Evolutionary conservation across 2,113 vertebrate species (phyloP), one percentile per base, ranked within the genome.

Genomic region (Mus spicilegus): DNA sequence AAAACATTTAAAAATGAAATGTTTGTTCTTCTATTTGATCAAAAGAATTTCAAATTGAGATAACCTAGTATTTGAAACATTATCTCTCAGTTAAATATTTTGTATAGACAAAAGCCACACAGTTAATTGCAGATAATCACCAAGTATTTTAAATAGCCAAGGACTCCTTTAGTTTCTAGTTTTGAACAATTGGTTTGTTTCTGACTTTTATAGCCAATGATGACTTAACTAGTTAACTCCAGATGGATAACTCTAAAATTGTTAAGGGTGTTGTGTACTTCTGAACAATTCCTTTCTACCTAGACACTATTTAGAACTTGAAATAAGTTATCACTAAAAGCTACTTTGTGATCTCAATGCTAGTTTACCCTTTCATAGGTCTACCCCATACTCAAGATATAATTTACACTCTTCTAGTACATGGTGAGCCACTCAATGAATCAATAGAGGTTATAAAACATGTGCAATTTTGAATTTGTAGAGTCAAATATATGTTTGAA

Each of bases 401-500:
- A 96, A 95, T 96, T 97, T 96, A 90, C 16, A 95, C 72, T 95
- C 56, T 95, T 46, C 65, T 87, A 97, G 86, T 92, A 95, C 73
- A 96, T 8, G 46, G 92, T 94, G 95, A 97, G 84, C 81, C 90
- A 95, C 94, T 96, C 86, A 95, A 91, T 81, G 87, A 94, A 96
- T 96, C 96, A 96, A 97, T 95, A 89, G 56, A 88, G 92, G 61
- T 96, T 94, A 95, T 82, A 95, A 95, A 92, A 91, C 92, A 95
- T 89, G 89, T 72, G 93, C 73, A 91, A 20, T 96, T 97, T 96
- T 95, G 95, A 97, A 97, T 97, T 76, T 93, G 76, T 72, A 87
- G 51, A 95, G 56, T 95, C 67, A 97, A 95, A 95, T n/a, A 90
- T 49, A 30, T 94, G 96, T 94, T 89, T 96, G 90, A 78, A 87